Base-by-base conservation (phyloP, 2,888 invertebrate genomes). In the Mythimna albipuncta region DNA sequence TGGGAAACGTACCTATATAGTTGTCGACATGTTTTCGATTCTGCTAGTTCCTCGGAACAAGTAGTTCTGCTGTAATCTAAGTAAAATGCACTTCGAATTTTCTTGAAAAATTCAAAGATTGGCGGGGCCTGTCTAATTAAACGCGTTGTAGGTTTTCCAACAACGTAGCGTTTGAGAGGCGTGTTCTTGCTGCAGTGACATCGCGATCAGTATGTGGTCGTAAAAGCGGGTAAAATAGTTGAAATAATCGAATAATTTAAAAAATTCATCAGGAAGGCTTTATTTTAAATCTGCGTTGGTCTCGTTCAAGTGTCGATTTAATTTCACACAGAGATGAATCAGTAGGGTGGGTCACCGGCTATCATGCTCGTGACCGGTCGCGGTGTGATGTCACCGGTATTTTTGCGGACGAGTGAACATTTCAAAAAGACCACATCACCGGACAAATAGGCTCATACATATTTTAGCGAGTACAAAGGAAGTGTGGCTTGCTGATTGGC, bases 1-100 rank as follows among this genome's bases (percentile, higher is more conserved):
- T 86, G 85, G 84, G 71, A 86, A 88, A 84, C 79, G 76, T 82
- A 32, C 32, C 32, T 32, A 81, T 77, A 75, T 50, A 79, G 72
- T 76, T 74, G 78, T 79, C 75, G 81, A 79, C 75, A 70, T 80
- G 69, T 82, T 82, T 85, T 61, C 74, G 73, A 74, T 85, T 85
- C 71, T 75, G 69, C 50, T 44, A 21, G 71, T 76, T 75, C 11
- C 55, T 47, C 13, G 13, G 41, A 57, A 66, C 65, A 74, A 69
- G 69, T 68, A 61, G 41, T 19, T 58, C 10, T 63, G 21, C 47
- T 67, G 63, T 82, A 64, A 69, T 61, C 32, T 72, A 65, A 58
- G 21, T 59, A 69, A 68, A 82, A 72, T 69, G 32, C 21, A 54
- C 16, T 52, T 26, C 11, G 62, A 66, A 66, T 72, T 54, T 66